phyloP scores from a whole-genome alignment of 2,797 vertebrate species.

The Semotilus atromaculatus region DNA sequence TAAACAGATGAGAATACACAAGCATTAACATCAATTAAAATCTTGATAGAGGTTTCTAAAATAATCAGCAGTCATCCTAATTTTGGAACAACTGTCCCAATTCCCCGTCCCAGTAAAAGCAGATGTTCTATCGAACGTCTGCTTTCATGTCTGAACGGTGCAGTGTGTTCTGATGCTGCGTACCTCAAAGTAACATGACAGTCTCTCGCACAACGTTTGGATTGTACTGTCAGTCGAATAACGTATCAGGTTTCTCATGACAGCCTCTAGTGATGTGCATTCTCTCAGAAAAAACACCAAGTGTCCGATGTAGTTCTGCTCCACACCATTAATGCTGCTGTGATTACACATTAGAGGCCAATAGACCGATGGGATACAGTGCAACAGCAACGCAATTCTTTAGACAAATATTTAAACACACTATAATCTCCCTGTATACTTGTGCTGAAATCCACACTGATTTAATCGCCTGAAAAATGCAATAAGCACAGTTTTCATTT shows the following conservation, averaged over 20 bases:
- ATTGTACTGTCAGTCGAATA: constrained; percentile 43
- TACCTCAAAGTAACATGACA: constrained; percentile 23
- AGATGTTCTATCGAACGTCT: constrained; percentile 38
- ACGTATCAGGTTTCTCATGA: constrained; percentile 20
- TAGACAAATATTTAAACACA: constrained; percentile 30
- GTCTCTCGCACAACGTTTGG: constrained; percentile 38
- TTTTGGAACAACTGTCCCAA: constrained; percentile 71
- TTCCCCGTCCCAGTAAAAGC: constrained; percentile 68
- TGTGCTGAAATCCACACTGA: neutral
- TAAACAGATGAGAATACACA: constrained; percentile 57
- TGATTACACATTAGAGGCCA: constrained; percentile 14
- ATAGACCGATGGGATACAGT: constrained; percentile 31
- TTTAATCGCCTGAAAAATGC: neutral
- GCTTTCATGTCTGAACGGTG: constrained; percentile 39
- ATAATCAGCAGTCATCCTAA: constrained; percentile 67
- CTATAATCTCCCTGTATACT: constrained; percentile 35
- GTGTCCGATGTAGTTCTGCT: constrained; percentile 28
- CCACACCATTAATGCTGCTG: constrained; percentile 31
- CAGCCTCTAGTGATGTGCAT: constrained; percentile 37
- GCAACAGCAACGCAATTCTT: neutral
- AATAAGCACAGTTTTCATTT: constrained; percentile 23
- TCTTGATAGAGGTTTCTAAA: constrained; percentile 65
- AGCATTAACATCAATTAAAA: constrained; percentile 68
- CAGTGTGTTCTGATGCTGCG: constrained; percentile 29
- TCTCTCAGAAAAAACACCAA: constrained; percentile 37